These are phyloP conservation scores for Eueides isabella DNA, from an alignment of 1,140 invertebrate species.

Conservation along the genomic window DNA sequence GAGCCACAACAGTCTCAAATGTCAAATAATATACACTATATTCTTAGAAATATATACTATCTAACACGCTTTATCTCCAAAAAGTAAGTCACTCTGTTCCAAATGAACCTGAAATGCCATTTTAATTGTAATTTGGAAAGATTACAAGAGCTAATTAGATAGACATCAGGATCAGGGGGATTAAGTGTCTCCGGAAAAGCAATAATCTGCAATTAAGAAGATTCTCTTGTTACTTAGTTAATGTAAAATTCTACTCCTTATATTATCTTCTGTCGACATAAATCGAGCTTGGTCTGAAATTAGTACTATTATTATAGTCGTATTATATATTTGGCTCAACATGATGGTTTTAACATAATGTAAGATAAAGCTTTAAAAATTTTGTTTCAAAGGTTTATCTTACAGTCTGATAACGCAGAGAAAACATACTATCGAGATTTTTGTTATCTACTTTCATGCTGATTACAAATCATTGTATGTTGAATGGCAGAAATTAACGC, in stretches of 20 bases:
- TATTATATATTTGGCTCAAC: too few species aligned
- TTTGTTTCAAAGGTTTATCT: too few species aligned
- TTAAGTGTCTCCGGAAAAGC: constrained; percentile 1
- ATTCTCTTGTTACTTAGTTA: background rate
- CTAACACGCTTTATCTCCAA: background rate
- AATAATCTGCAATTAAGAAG: background rate
- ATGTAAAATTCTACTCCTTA: background rate
- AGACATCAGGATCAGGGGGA: background rate
- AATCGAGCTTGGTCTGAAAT: background rate
- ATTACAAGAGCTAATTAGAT: constrained; percentile 3
- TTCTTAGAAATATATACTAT: background rate
- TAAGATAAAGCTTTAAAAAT: background rate
- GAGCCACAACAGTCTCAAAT: too few species aligned
- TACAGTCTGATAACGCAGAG: too few species aligned
- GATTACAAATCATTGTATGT: too few species aligned
- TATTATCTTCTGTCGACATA: constrained; percentile 2
- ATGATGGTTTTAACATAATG: background rate
- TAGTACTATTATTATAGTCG: too few species aligned
- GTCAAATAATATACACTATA: too few species aligned
- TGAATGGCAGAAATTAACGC: too few species aligned
- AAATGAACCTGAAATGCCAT: background rate
- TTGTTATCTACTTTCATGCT: too few species aligned
- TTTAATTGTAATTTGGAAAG: background rate
- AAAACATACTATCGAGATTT: too few species aligned
- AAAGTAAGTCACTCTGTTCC: background rate